Base-by-base conservation (phyloP, 1,140 invertebrate genomes). In the Drosophila santomea region DNA sequence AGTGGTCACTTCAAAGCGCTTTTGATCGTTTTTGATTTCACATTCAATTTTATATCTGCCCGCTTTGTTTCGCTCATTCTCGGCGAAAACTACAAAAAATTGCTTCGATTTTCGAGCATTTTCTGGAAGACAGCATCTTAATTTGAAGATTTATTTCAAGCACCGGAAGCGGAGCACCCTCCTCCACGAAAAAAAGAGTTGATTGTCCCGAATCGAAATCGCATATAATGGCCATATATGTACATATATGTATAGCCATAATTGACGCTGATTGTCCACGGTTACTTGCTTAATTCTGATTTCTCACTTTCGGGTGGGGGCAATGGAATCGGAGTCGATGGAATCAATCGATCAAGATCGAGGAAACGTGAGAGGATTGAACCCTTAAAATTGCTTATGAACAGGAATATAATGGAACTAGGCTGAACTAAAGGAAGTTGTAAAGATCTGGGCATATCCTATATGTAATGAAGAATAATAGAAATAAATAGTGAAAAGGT, bases 131-230 rank as follows among this genome's bases (percentile, higher is more conserved):
- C 78, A 75, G 74, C 80, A 78, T 66, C 69, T 89, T 89, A 89
- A 89, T 80, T 89, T 74, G 77, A 89, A 84, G 84, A 89, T 90
- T 89, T 90, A 80, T 84, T 80, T 84, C 80, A 83, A 84, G 85
- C 69, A 89, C 85, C 84, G 84, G 84, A 89, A 84, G 84, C 64
- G 39, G 63, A 72, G 69, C 57, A 61, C 25, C 43, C 39, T 20
- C 32, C 47, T 23, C 14, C 20, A 7, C 39, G 20, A 10, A 66
- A 15, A 58, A 58, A 71, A 73, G 68, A 68, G 63, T 80, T 88
- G 64, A 84, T 84, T 88, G 82, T 86, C 79, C 80, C 66, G 67
- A 68, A 64, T 60, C 55, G 54, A 67, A 58, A 68, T 51, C 58
- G 44, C 47, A 72, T 57, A 78, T 56, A 54, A 68, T 15, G 11